Base-by-base conservation (phyloP, 2,797 vertebrate genomes). In the Momotus momota region DNA sequence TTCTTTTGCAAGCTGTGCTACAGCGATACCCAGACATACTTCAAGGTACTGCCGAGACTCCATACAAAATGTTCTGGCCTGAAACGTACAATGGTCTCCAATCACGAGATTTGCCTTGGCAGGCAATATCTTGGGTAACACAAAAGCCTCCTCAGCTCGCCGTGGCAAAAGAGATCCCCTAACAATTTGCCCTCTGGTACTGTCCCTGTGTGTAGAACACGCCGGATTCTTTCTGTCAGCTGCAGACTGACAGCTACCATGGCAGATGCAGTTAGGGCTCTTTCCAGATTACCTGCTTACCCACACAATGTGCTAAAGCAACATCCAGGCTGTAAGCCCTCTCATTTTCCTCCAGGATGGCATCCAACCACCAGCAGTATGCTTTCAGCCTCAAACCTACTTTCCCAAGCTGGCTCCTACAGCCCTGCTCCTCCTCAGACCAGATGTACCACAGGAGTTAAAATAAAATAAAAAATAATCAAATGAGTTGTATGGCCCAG, bases 271-370 rank as follows among this genome's bases (percentile, higher is more conserved):
- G 60, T 60, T 80, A 70, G 49, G 48, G 77, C 31, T 82, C 70
- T 82, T 79, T 86, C 79, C 58, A 62, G 69, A 66, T 83, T 78
- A 61, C 41, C 81, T 54, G 43, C 66, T 93, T 90, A 40, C 29
- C 64, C 26, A 41, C 51, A 64, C 27, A 72, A 57, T 29, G 35
- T 79, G 71, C 70, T 87, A 23, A 79, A 86, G 64, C 12, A 67
- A 27, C 40, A 81, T 70, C 21, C 33, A 86, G 49, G 8, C 82
- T 81, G 45, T 67, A 95, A 86, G 78, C 12, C 12, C 38, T 49
- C 70, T 90, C 15, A 23, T 86, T 81, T 84, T 86, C 54, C 67
- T 81, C 40, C 52, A 77, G 66, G 17, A 94, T 73, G 23, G 46
- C 67, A 82, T 64, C 70, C 57, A 79, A 81, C 48, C 48, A 49